Evolutionary conservation across 2,113 vertebrate species (phyloP).

Genomic region (Aptenodytes patagonicus): DNA sequence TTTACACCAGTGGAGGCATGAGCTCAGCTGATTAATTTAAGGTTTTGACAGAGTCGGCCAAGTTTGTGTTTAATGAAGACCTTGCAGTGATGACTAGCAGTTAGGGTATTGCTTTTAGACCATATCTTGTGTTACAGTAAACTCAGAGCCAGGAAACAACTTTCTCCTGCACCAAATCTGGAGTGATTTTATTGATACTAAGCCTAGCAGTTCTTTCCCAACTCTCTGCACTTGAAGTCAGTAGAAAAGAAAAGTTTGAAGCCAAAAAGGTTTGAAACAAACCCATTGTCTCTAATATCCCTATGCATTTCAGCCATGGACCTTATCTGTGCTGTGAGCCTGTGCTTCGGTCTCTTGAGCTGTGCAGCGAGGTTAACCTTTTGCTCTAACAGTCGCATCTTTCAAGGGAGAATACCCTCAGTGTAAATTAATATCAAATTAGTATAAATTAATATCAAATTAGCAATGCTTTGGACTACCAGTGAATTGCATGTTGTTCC

Average conservation of each 20-base stretch:
- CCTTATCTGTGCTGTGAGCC: neutral
- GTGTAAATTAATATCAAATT: neutral
- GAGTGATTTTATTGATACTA: neutral
- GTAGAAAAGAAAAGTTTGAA: neutral
- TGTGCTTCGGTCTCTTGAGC: neutral
- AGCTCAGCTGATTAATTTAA: neutral
- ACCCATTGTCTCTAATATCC: neutral
- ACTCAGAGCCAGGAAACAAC: neutral
- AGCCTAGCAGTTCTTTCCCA: neutral
- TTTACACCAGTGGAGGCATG: neutral
- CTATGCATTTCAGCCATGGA: neutral
- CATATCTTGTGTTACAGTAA: neutral
- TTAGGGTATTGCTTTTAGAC: neutral
- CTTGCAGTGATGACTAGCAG: neutral
- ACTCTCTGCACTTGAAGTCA: neutral
- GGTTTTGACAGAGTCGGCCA: neutral
- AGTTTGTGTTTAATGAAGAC: neutral
- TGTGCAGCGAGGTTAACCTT: neutral
- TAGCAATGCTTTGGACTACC: neutral
- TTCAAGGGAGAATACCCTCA: neutral
- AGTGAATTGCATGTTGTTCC: neutral
- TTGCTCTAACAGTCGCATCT: neutral
- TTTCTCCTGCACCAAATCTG: neutral
- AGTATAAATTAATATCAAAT: slow-evolving; percentile 10
- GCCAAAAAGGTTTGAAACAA: neutral